These are phyloP conservation scores for Pseudomyrmex gracilis DNA, from an alignment of 1,140 invertebrate genomes.

Conservation along the genomic window DNA sequence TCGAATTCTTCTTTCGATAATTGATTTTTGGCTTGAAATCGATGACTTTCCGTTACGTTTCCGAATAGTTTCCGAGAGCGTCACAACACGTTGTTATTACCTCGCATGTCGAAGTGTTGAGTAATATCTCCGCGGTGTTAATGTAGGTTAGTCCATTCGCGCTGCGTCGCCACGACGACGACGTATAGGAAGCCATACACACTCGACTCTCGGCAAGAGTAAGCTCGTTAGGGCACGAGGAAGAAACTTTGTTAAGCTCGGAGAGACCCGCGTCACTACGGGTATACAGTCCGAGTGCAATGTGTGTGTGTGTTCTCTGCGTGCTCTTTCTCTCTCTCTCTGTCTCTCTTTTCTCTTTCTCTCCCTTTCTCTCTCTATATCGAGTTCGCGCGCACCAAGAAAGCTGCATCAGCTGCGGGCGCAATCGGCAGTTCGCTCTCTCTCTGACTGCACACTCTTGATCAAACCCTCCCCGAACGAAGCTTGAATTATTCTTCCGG, in stretches of 20 bases:
- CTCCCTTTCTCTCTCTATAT: too few relatives aligned
- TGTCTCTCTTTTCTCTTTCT: too few relatives aligned
- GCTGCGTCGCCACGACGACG: slow-evolving; percentile 41
- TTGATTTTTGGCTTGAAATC: too few relatives aligned
- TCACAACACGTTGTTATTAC: too few relatives aligned
- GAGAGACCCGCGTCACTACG: slow-evolving; percentile 52
- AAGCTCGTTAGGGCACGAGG: slow-evolving; percentile 73
- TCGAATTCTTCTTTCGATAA: not conserved
- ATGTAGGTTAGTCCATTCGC: slow-evolving; percentile 73
- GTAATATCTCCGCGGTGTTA: slow-evolving; percentile 62
- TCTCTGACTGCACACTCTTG: not conserved
- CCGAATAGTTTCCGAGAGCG: too few relatives aligned
- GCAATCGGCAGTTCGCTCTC: not conserved
- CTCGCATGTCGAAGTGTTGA: slow-evolving; percentile 18
- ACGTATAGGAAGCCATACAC: slow-evolving; percentile 68
- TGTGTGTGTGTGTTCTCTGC: not conserved
- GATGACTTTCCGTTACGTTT: too few relatives aligned
- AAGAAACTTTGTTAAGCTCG: slow-evolving; percentile 74
- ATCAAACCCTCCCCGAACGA: not conserved
- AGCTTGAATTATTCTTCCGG: slow-evolving; percentile 43
- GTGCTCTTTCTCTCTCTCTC: too few relatives aligned
- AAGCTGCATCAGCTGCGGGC: not conserved
- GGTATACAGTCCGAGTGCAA: slow-evolving; percentile 4
- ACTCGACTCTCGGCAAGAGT: slow-evolving; percentile 71
- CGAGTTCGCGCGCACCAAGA: slow-evolving; percentile 2